phyloP scores from a whole-genome alignment of 92 coral and sea anemone genomes.

The Phymanthus crucifer region DNA sequence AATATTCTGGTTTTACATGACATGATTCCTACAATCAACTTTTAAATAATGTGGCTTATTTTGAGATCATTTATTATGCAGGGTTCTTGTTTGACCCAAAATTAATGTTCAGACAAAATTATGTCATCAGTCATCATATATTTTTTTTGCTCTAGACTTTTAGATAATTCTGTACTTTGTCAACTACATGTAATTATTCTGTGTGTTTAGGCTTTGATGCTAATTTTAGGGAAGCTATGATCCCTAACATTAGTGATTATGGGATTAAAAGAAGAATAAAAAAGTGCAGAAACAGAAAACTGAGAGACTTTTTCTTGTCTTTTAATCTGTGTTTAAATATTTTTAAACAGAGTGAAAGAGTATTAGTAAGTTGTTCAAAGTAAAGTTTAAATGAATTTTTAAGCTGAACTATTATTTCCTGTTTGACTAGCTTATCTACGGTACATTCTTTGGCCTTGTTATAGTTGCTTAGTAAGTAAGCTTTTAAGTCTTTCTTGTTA shows the following conservation, averaged over 20 bases:
- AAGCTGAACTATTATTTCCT: not conserved
- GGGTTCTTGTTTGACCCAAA: not conserved
- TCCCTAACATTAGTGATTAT: not conserved
- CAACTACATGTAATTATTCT: not conserved
- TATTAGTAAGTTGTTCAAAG: not conserved
- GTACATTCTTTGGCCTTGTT: slow-evolving; percentile 16
- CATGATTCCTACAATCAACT: not conserved
- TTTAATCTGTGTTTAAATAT: not conserved
- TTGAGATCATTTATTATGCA: not conserved
- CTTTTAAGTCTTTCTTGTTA: not conserved
- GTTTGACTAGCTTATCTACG: not conserved
- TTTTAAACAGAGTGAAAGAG: not conserved
- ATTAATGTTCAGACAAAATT: not conserved
- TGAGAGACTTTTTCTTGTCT: not conserved
- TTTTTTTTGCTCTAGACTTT: too few relatives aligned
- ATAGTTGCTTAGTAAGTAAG: slow-evolving; percentile 13
- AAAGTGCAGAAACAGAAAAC: not conserved
- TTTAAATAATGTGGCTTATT: not conserved
- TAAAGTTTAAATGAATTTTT: not conserved
- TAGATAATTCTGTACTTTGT: not conserved
- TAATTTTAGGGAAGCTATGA: not conserved
- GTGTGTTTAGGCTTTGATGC: not conserved
- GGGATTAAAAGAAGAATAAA: not conserved
- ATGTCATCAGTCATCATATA: not conserved
- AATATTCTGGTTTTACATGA: not conserved